A percentile compares a stretch with the other conserved stretches of the same genome.
phyloP scores from a whole-genome alignment of 2,888 invertebrate species.

The Dugesia japonica region DNA sequence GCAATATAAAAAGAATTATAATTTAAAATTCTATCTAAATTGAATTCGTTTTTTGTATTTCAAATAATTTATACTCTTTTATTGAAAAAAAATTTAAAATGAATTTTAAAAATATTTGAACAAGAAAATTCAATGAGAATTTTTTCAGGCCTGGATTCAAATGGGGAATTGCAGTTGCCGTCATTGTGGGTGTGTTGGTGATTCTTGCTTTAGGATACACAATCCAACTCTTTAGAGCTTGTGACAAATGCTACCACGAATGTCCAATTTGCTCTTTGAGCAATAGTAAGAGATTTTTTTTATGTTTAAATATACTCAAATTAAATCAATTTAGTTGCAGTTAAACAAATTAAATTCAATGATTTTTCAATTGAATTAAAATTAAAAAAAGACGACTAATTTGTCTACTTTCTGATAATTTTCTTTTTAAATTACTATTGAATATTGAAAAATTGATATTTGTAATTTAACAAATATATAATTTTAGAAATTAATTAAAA shows the following conservation, averaged over 20 bases:
- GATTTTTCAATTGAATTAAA: too few species aligned
- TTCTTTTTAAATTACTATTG: too few species aligned
- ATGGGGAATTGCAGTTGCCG: conserved; percentile 32
- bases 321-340: too few species aligned
- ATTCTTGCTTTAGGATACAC: conserved; percentile 30
- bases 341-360: too few species aligned
- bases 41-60: too few species aligned
- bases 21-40: neutral
- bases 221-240: conserved; percentile 33
- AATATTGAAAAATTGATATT: too few species aligned
- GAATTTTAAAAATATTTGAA: neutral
- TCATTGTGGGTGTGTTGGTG: conserved; percentile 22
- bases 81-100: neutral
- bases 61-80: neutral
- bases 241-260: conserved; percentile 32
- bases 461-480: too few species aligned
- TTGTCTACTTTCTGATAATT: too few species aligned
- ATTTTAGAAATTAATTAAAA: too few species aligned
- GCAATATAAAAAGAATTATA: neutral
- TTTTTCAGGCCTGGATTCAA: conserved; percentile 25
- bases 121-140: neutral
- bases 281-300: neutral
- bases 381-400: too few species aligned
- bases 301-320: too few species aligned
- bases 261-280: conserved; percentile 25